phyloP scores from a whole-genome alignment of 2,888 invertebrate genomes.

The Napeogenes sylphis region DNA sequence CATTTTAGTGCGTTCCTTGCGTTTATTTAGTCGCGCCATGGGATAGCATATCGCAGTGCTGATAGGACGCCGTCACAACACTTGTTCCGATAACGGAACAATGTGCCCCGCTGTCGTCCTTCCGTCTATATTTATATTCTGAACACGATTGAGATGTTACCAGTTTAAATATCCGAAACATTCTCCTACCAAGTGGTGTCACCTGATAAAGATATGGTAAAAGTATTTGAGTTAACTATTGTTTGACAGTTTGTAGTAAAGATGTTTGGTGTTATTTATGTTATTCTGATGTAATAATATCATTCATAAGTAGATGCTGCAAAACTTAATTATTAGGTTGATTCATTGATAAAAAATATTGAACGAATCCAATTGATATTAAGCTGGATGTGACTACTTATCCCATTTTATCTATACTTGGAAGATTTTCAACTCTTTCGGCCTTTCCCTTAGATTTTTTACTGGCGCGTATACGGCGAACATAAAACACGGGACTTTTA shows the following conservation, averaged over 20 bases:
- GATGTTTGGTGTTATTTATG: neutral
- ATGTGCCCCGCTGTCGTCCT: conserved; percentile 40
- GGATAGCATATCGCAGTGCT: conserved; percentile 36
- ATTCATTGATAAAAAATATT: too few species aligned
- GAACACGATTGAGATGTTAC: conserved; percentile 51
- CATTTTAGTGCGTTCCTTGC: conserved; percentile 37
- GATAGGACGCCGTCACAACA: conserved; percentile 48
- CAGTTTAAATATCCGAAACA: conserved; percentile 37
- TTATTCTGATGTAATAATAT: neutral
- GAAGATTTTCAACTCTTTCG: conserved; percentile 9
- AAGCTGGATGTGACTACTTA: too few species aligned
- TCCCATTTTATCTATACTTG: neutral
- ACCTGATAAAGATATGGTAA: conserved; percentile 17
- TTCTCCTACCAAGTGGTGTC: neutral
- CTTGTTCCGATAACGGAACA: conserved; percentile 50
- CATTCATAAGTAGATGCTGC: too few species aligned
- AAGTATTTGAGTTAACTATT: neutral
- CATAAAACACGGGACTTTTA: conserved; percentile 62
- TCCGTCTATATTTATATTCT: conserved; percentile 56
- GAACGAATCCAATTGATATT: too few species aligned
- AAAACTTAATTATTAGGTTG: too few species aligned
- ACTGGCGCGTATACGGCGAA: conserved; percentile 42
- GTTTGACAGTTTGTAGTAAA: neutral
- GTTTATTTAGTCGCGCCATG: conserved; percentile 31
- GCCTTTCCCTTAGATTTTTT: conserved; percentile 22